These are phyloP conservation scores for Hapalemur alaotrensis DNA, from an alignment of 2,797 vertebrate species.

Conservation along the genomic window DNA sequence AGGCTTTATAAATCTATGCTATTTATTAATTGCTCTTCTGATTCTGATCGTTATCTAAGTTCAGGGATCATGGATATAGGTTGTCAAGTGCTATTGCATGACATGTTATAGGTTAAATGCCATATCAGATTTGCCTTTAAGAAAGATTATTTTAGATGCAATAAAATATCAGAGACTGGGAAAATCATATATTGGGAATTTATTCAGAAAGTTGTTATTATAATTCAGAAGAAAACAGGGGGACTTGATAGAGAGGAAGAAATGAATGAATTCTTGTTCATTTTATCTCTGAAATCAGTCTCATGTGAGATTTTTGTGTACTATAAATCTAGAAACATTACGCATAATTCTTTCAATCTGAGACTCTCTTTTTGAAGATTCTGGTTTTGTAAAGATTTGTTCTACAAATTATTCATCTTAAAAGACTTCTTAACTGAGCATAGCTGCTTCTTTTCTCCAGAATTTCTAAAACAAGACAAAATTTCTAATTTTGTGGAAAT, in stretches of 20 bases:
- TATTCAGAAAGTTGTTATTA: not conserved
- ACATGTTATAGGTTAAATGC: not conserved
- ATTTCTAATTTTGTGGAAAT: not conserved
- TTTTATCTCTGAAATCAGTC: not conserved
- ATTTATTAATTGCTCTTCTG: not conserved
- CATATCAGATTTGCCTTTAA: not conserved
- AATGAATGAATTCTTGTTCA: not conserved
- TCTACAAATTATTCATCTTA: not conserved
- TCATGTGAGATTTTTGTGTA: not conserved
- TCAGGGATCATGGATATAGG: not conserved
- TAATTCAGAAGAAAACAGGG: not conserved
- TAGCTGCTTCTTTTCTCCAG: not conserved
- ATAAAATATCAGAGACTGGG: not conserved
- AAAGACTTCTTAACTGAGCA: not conserved
- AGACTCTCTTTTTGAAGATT: not conserved
- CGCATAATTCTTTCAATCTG: not conserved
- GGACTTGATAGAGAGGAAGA: not conserved
- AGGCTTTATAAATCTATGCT: not conserved
- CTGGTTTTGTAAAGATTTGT: not conserved
- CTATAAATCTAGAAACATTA: not conserved
- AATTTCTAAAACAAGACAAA: conserved; percentile 27
- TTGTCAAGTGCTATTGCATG: not conserved
- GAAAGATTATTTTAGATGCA: not conserved
- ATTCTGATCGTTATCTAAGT: not conserved
- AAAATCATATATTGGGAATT: not conserved